Evolutionary conservation across 2,113 vertebrate species (phyloP).

Genomic region (Strix uralensis): DNA sequence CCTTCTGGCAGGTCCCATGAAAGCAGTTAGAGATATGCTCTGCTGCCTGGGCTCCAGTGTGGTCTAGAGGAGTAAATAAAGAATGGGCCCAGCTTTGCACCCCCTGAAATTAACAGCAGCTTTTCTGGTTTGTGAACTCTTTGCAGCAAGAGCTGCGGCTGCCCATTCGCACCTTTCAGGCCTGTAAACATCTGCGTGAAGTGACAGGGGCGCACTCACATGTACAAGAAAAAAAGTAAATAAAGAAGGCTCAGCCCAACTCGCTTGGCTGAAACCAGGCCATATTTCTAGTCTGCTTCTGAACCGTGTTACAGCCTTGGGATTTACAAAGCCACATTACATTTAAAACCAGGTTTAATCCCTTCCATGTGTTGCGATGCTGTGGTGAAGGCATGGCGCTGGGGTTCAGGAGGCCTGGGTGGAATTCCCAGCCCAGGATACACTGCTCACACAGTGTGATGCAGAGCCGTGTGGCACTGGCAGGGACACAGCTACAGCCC

Average conservation of each 20-base stretch:
- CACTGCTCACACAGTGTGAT: background rate
- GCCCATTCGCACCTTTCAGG: rapidly evolving
- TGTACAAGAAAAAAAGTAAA: background rate
- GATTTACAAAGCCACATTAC: background rate
- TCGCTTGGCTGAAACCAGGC: background rate
- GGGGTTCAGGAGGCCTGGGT: background rate
- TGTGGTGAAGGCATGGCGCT: rapidly evolving
- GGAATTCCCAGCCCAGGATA: background rate
- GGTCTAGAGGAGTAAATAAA: background rate
- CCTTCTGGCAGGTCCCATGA: background rate
- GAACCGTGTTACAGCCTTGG: background rate
- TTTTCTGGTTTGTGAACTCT: background rate
- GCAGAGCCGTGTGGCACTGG: background rate
- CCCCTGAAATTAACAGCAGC: background rate
- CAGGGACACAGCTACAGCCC: background rate
- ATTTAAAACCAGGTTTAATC: background rate
- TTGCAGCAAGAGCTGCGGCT: background rate
- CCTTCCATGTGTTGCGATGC: background rate
- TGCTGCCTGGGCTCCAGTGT: background rate
- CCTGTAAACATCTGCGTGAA: rapidly evolving
- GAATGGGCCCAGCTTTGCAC: background rate
- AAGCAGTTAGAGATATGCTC: background rate
- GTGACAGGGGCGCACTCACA: background rate
- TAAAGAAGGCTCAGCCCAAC: background rate
- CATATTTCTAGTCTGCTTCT: background rate